Conservation (phyloP, 2,797 vertebrate species). For the Xenentodon cancila region DNA sequence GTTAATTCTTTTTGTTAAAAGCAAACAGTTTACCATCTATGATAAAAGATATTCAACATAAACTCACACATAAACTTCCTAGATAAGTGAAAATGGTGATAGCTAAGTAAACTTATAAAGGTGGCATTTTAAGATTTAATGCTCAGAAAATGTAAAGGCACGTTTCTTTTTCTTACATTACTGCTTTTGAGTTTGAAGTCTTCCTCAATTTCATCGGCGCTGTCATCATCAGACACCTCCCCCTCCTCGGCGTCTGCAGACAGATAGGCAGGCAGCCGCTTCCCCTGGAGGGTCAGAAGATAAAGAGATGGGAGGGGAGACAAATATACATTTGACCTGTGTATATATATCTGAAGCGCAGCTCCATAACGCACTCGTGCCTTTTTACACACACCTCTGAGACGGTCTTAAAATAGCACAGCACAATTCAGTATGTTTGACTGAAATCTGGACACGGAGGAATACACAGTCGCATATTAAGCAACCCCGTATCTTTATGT, state of each 20-base stretch:
- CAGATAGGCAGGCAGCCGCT: conserved; percentile 91
- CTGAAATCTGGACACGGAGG: not conserved
- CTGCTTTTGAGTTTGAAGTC: conserved; percentile 95
- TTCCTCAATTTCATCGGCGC: conserved; percentile 97
- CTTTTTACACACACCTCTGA: conserved; percentile 12
- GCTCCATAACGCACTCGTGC: not conserved
- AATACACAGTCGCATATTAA: too few relatives aligned
- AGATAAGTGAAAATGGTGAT: too few relatives aligned
- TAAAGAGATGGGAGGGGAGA: conserved; percentile 8
- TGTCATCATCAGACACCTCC: conserved; percentile 98
- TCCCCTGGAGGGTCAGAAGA: conserved; percentile 83
- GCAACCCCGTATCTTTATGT: not conserved
- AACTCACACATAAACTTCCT: too few relatives aligned
- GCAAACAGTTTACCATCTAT: too few relatives aligned
- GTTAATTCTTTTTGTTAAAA: too few relatives aligned
- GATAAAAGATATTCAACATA: too few relatives aligned
- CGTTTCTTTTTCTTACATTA: conserved; percentile 82
- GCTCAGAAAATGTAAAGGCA: not conserved
- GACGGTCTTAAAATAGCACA: conserved; percentile 18
- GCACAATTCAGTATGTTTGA: conserved; percentile 17
- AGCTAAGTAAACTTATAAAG: too few relatives aligned
- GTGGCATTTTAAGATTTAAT: not conserved
- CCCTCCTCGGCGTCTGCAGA: conserved; percentile 95
- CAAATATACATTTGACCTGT: conserved; percentile 7
- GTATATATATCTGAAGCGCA: conserved; percentile 1